Evolutionary conservation across 2,113 vertebrate species (phyloP).

Genomic region (Catharus fuscescens): DNA sequence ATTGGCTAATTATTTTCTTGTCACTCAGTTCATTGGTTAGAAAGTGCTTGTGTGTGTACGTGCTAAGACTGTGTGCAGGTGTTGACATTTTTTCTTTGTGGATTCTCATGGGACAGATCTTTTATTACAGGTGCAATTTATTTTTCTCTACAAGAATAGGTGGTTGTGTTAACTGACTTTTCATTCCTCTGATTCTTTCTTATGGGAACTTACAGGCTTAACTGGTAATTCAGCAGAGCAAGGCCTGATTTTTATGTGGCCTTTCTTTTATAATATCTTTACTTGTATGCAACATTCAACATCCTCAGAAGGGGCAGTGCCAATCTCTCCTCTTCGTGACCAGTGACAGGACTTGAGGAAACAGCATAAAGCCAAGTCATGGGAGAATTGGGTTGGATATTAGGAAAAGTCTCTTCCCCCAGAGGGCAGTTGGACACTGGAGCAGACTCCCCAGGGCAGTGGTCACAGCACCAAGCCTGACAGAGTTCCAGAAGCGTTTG

Average conservation of each 20-base stretch:
- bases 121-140: not conserved
- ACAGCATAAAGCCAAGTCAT: not conserved
- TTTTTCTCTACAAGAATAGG: not conserved
- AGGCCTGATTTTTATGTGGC: not conserved
- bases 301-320: not conserved
- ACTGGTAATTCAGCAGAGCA: not conserved
- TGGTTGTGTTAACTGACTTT: not conserved
- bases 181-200: not conserved
- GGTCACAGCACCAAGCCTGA: not conserved
- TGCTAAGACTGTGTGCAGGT: not conserved
- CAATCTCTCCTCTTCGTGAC: not conserved
- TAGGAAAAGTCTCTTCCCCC: not conserved
- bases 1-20: not conserved
- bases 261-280: not conserved
- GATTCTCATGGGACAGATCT: not conserved
- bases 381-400: not conserved
- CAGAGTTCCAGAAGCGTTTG: not conserved
- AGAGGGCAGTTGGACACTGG: not conserved
- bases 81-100: not conserved
- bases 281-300: not conserved
- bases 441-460: not conserved
- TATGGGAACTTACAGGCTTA: not conserved
- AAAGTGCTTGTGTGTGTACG: not conserved
- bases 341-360: accelerated
- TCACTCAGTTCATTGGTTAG: not conserved